Base-by-base conservation (phyloP, 2,113 vertebrate species). In the Misgurnus anguillicaudatus region DNA sequence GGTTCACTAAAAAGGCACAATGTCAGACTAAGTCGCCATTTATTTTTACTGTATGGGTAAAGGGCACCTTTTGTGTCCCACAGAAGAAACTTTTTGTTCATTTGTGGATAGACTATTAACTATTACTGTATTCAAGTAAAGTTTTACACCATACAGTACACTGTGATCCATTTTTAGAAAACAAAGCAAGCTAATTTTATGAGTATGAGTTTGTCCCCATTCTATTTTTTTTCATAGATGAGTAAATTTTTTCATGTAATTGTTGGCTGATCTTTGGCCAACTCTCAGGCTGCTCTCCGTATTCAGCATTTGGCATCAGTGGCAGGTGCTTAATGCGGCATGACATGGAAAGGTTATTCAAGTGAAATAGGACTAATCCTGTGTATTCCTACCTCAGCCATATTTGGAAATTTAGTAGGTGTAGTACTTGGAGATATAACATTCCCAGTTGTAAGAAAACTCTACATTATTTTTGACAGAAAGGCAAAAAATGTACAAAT, bases 281-380 rank as follows among this genome's bases (percentile, higher is more conserved):
- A 42, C 19, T 31, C 3, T 24, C 36, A 21, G 69, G 53, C 17
- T 57, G 41, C 9, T 47, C 71, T 62, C 71, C 61, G 5, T 7
- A 5, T 19, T 57, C 53, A 17, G 55, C 21, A 24, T 47, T 74
- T 74, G 71, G 71, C 57, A 61, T 74, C 57, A 45, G 57, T 74
- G 57, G 55, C 57, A n/a, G 19, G 57, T 9, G 38, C 71, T 74
- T 19, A 58, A 53, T 72, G 69, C 69, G 53, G 38, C 53, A 21
- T 71, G 39, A 61, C 53, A 61, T 61, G 57, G 19, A 47, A 39
- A 21, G n/a, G n/a, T 57, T 74, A 47, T 74, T 60, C 38, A 42
- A 60, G 11, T 55, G 55, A 73, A 42, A 73, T 60, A 9, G 55
- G 6, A 36, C 70, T 60, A 73, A 60, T 60, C 58, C 13, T 60